Evolutionary conservation across 2,888 invertebrate species (phyloP).

Genomic region (Eurytoma adleriae): DNA sequence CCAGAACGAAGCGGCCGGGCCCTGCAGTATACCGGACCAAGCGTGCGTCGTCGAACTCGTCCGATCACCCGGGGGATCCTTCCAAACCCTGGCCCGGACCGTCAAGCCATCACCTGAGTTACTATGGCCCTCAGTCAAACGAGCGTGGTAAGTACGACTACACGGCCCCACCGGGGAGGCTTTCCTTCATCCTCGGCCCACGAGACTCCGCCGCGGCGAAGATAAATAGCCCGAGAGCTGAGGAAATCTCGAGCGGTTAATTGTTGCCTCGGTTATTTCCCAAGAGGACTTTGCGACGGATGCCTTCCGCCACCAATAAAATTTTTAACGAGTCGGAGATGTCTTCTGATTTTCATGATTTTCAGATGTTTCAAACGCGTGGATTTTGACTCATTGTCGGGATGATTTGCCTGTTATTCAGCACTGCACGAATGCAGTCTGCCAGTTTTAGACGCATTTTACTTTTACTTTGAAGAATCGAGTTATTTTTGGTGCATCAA

Average conservation of each 20-base stretch:
- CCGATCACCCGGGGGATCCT: not conserved
- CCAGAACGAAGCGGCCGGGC: constrained; percentile 14
- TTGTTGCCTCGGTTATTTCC: not conserved
- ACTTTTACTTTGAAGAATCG: no score
- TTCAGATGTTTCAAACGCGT: no score
- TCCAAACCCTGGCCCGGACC: constrained; percentile 12
- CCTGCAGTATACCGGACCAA: no score
- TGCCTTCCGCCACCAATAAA: no score
- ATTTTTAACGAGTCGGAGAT: not conserved
- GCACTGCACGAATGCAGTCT: no score
- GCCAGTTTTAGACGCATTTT: no score
- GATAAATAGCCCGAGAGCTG: not conserved
- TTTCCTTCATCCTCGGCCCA: not conserved
- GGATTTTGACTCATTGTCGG: no score
- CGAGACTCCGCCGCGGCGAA: not conserved
- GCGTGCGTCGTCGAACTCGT: not conserved
- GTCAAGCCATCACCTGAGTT: not conserved
- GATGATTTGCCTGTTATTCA: no score
- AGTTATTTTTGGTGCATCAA: no score
- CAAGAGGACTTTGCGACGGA: not conserved
- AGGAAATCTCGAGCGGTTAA: not conserved
- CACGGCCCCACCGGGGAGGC: no score
- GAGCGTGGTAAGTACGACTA: constrained; percentile 80
- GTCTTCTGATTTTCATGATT: no score
- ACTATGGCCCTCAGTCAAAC: constrained; percentile 84